Conservation (phyloP, 1,140 invertebrate genomes). For the Drosophila tristis region DNA sequence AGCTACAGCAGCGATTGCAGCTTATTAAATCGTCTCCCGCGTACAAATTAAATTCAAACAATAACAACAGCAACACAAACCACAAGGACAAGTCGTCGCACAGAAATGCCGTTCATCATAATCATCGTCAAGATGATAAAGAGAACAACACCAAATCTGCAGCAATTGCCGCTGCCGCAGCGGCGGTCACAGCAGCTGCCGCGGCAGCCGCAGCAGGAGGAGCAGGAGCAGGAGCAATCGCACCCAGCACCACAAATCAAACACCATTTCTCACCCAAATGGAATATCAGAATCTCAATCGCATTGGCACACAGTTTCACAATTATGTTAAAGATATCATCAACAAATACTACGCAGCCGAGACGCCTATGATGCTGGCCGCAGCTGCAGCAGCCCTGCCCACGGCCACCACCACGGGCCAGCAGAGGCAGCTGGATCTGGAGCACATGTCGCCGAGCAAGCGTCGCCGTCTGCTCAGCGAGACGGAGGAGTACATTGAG, state of each 20-base stretch:
- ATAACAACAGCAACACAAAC: conserved; percentile 59
- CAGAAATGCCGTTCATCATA: conserved; percentile 67
- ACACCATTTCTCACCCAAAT: conserved; percentile 77
- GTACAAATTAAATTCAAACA: conserved; percentile 74
- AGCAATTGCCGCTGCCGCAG: conserved; percentile 21
- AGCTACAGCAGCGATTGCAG: conserved; percentile 79
- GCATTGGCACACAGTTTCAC: conserved; percentile 79
- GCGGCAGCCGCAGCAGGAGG: conserved; percentile 29
- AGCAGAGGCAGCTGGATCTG: conserved; percentile 43
- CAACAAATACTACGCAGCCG: conserved; percentile 81
- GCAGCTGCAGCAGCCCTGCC: conserved; percentile 70
- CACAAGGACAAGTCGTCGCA: conserved; percentile 72
- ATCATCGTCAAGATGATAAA: conserved; percentile 68
- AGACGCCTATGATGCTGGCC: conserved; percentile 71
- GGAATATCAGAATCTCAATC: conserved; percentile 83
- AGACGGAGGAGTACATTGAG: conserved; percentile 82
- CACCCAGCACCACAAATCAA: conserved; percentile 29
- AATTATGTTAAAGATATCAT: conserved; percentile 84
- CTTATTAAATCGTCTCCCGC: conserved; percentile 84
- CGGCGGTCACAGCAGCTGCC: conserved; percentile 25
- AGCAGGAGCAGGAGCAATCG: conserved; percentile 40
- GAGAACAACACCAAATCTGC: conserved; percentile 59
- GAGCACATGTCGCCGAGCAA: conserved; percentile 60
- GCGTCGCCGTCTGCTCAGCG: conserved; percentile 70
- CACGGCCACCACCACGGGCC: conserved; percentile 69